Percentiles rank a stretch among this genome's conserved stretches.
These are phyloP conservation scores for Trichopria drosophilae DNA, from an alignment of 2,888 invertebrate genomes.

Conservation along the genomic window DNA sequence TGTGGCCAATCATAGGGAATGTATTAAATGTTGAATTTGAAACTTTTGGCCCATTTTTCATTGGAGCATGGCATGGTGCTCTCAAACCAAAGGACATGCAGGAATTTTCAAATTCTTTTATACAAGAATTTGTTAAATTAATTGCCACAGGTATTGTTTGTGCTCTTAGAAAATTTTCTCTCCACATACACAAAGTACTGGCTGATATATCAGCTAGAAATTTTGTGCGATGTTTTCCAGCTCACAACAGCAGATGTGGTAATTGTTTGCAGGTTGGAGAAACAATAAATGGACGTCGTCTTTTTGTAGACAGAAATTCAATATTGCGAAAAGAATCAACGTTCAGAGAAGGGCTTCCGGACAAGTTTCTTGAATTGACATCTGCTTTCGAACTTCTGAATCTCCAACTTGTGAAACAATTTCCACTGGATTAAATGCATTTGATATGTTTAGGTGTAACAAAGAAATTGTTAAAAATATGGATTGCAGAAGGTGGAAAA, in stretches of 20 bases:
- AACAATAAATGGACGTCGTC: no score
- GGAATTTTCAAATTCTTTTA: conserved; percentile 25
- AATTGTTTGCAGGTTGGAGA: no score
- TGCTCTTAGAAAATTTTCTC: conserved; percentile 1
- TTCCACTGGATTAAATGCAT: no score
- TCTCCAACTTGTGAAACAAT: not conserved
- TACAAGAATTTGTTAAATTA: conserved; percentile 21
- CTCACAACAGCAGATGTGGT: no score
- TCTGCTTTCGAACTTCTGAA: no score
- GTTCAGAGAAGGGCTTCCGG: no score
- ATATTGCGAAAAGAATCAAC: no score
- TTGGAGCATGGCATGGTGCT: conserved; percentile 28
- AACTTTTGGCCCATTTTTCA: no score
- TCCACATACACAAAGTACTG: conserved; percentile 16
- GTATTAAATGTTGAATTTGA: no score
- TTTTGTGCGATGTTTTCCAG: no score
- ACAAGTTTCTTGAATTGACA: no score
- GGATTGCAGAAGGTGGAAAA: not conserved
- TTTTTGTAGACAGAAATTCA: no score
- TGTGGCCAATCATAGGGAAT: conserved; percentile 4
- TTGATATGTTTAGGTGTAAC: not conserved
- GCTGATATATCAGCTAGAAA: conserved; percentile 32
- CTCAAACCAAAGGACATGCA: conserved; percentile 22
- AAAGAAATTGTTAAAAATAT: conserved; percentile 9
- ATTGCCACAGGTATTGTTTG: conserved; percentile 15